Percentiles rank a stretch among this genome's conserved stretches.
Evolutionary conservation across 2,113 vertebrate species (phyloP).

Genomic region (Propithecus coquereli): DNA sequence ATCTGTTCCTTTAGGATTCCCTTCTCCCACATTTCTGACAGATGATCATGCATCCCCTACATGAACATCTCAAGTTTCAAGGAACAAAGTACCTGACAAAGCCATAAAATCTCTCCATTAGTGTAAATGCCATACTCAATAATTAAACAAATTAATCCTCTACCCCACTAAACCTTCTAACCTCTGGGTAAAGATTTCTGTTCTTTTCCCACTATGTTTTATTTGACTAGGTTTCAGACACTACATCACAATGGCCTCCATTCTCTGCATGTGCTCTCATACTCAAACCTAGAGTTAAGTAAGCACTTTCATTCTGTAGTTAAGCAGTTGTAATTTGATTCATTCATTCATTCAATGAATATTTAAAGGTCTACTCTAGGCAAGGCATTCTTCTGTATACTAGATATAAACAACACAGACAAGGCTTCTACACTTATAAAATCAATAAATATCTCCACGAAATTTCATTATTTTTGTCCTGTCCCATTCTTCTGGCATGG

Average conservation of each 20-base stretch:
- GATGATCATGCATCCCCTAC: background rate
- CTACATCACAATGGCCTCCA: background rate
- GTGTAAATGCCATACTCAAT: background rate
- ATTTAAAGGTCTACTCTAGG: background rate
- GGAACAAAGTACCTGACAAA: background rate
- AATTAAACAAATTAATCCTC: background rate
- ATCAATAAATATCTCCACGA: background rate
- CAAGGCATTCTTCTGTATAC: background rate
- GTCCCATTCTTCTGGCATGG: background rate
- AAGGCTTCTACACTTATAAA: background rate
- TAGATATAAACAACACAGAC: background rate
- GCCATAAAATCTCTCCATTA: background rate
- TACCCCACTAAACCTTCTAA: background rate
- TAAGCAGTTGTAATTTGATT: background rate
- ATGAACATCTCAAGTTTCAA: background rate
- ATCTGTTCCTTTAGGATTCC: background rate
- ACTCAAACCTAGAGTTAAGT: background rate
- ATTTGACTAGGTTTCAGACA: background rate
- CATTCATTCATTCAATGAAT: background rate
- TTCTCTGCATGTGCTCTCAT: background rate
- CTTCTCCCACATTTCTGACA: background rate
- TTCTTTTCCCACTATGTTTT: background rate
- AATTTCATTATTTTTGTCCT: background rate
- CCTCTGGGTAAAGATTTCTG: background rate
- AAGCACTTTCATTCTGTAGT: background rate